Conservation (phyloP, 1,140 invertebrate species). For the Bacillus rossius region DNA sequence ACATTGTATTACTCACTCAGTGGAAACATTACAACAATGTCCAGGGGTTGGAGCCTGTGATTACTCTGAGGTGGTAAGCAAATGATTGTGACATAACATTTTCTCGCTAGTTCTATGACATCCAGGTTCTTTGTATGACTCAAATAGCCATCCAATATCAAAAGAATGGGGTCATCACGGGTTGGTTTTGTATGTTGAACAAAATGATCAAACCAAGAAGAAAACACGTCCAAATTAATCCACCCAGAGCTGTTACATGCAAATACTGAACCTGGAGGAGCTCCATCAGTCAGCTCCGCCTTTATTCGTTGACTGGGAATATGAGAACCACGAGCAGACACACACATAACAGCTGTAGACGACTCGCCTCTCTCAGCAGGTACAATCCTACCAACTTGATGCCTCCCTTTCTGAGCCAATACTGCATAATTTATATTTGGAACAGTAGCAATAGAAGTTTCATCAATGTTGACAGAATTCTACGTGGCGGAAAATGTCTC, state of each 20-base stretch:
- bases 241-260: constrained; percentile 24
- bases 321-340: no score
- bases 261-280: constrained; percentile 19
- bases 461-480: no score
- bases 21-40: constrained; percentile 37
- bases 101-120: constrained; percentile 20
- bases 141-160: constrained; percentile 15
- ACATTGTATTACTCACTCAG: constrained; percentile 23
- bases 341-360: no score
- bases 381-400: no score
- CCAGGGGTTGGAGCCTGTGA: constrained; percentile 39
- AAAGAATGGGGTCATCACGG: constrained; percentile 20
- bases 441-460: no score
- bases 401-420: no score
- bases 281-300: constrained; percentile 20
- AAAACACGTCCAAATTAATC: constrained; percentile 9
- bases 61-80: constrained; percentile 35
- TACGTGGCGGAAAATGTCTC: no score
- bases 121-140: constrained; percentile 11
- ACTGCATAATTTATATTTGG: no score
- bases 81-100: constrained; percentile 24
- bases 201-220: no score
- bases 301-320: constrained; percentile 20
- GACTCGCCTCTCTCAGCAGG: no score
- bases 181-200: constrained; percentile 20